Conservation (phyloP, 2,888 invertebrate genomes). For the Schrankia costaestrigalis region DNA sequence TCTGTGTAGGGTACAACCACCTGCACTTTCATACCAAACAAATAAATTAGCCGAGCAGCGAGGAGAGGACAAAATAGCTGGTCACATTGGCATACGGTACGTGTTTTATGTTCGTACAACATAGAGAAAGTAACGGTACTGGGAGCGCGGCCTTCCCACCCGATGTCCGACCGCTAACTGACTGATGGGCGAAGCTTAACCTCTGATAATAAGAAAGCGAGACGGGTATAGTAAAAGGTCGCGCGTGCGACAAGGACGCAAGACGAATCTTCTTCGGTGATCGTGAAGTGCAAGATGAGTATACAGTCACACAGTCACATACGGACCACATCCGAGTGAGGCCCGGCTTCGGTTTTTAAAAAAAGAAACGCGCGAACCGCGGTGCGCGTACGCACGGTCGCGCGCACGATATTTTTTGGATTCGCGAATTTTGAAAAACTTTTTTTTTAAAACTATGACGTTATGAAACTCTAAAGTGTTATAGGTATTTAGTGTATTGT, state of each 20-base stretch:
- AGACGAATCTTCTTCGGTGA: slow-evolving; percentile 77
- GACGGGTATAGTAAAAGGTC: slow-evolving; percentile 42
- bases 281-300: slow-evolving; percentile 78
- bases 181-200: slow-evolving; percentile 76
- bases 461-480: slow-evolving; percentile 35
- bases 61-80: slow-evolving; percentile 58
- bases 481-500: slow-evolving; percentile 43
- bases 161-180: slow-evolving; percentile 72
- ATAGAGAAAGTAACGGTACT: slow-evolving; percentile 70
- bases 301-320: slow-evolving; percentile 80
- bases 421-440: slow-evolving; percentile 36
- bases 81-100: slow-evolving; percentile 55
- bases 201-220: slow-evolving; percentile 77
- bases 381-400: slow-evolving; percentile 68
- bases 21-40: slow-evolving; percentile 44
- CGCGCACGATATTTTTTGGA: slow-evolving; percentile 54
- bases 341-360: slow-evolving; percentile 67
- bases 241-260: slow-evolving; percentile 49
- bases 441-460: slow-evolving; percentile 32
- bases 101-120: slow-evolving; percentile 61
- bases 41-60: slow-evolving; percentile 57
- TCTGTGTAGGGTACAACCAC: slow-evolving; percentile 45
- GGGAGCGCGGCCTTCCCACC: slow-evolving; percentile 66
- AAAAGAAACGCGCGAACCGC: slow-evolving; percentile 61
- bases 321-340: slow-evolving; percentile 77